Conservation (phyloP, 2,888 invertebrate genomes). For the Synergus itoensis region DNA sequence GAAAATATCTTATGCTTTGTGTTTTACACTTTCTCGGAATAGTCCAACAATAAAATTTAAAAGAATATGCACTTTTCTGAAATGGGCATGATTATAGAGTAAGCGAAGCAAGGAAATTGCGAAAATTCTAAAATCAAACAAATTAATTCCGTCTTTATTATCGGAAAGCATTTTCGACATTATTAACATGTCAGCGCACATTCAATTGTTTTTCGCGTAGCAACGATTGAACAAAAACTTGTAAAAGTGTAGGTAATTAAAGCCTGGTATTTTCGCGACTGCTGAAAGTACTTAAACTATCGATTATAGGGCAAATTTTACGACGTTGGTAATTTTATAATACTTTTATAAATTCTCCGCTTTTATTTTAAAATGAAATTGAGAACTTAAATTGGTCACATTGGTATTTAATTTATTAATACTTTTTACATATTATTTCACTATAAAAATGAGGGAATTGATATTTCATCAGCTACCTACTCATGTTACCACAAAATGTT, state of each 20-base stretch:
- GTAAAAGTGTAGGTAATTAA: conserved; percentile 23
- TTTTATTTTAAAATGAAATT: neutral
- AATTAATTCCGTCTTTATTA: too few relatives aligned
- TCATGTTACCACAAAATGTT: neutral
- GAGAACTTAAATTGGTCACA: neutral
- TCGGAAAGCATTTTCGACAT: too few relatives aligned
- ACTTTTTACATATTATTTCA: neutral
- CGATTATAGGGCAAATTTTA: conserved; percentile 6
- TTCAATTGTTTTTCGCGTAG: neutral
- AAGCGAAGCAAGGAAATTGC: too few relatives aligned
- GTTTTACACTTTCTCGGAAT: too few relatives aligned
- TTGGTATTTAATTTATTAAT: neutral
- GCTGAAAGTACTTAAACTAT: conserved; percentile 12
- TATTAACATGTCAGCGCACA: too few relatives aligned
- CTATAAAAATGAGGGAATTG: neutral
- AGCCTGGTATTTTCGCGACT: neutral
- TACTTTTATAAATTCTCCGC: conserved; percentile 12
- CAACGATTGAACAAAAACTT: neutral
- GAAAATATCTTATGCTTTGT: too few relatives aligned
- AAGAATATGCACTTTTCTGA: too few relatives aligned
- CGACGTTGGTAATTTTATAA: conserved; percentile 1
- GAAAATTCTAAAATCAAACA: too few relatives aligned
- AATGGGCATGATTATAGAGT: too few relatives aligned
- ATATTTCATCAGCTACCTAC: neutral
- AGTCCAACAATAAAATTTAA: too few relatives aligned